These are phyloP conservation scores for Muscicapa striata DNA, from an alignment of 2,797 vertebrate species.

Conservation along the genomic window DNA sequence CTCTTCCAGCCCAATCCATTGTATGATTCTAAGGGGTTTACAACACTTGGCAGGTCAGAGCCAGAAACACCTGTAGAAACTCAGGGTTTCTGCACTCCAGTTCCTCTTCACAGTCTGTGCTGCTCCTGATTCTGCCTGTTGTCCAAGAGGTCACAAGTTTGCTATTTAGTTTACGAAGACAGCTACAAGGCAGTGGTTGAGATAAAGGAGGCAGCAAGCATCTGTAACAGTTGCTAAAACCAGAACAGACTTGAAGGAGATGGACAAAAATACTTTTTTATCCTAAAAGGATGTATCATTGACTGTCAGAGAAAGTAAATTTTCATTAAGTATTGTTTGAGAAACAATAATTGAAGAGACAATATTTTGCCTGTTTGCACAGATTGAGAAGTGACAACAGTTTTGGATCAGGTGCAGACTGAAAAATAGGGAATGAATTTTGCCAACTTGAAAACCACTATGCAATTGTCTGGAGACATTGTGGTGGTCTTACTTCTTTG, in stretches of 20 bases:
- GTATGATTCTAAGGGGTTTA: not conserved
- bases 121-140: not conserved
- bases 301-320: not conserved
- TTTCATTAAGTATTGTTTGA: not conserved
- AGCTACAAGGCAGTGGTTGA: not conserved
- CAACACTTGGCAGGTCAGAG: not conserved
- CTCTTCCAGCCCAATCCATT: not conserved
- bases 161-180: not conserved
- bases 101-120: not conserved
- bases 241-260: not conserved
- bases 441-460: not conserved
- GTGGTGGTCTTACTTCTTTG: not conserved
- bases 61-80: not conserved
- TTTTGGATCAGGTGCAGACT: not conserved
- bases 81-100: not conserved
- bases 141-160: not conserved
- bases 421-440: not conserved
- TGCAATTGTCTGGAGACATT: not conserved
- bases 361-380: not conserved
- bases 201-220: not conserved
- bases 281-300: not conserved
- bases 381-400: not conserved
- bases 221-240: not conserved
- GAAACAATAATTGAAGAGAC: not conserved
- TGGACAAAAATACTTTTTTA: not conserved